Percentiles rank a stretch among this genome's conserved stretches.
phyloP scores from a whole-genome alignment of 2,113 vertebrate species.

The Trinectes maculatus region DNA sequence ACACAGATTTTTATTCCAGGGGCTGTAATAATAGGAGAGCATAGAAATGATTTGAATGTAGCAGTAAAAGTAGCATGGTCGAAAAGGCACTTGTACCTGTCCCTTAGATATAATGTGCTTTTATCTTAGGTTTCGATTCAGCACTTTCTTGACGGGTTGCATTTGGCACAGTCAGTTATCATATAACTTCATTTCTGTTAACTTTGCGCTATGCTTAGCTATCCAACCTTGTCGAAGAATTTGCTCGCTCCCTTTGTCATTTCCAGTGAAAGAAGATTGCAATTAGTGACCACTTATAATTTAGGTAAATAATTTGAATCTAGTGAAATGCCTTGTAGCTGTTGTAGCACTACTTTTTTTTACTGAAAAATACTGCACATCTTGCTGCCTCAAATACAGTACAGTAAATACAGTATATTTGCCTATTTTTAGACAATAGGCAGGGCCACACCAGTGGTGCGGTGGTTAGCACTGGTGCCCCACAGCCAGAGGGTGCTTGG shows the following conservation, averaged over 20 bases:
- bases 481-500: too few relatives aligned
- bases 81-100: neutral
- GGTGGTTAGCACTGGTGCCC: too few relatives aligned
- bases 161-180: neutral
- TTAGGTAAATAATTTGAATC: neutral
- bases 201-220: constrained; percentile 7
- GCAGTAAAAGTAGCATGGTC: neutral
- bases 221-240: neutral
- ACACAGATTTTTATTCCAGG: neutral
- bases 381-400: neutral
- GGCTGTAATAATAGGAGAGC: neutral
- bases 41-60: neutral
- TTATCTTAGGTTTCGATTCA: neutral
- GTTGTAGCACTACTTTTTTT: neutral
- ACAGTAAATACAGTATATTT: too few relatives aligned
- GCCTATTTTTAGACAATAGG: too few relatives aligned
- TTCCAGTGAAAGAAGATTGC: constrained; percentile 7
- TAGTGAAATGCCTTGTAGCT: neutral
- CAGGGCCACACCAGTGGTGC: too few relatives aligned
- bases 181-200: neutral
- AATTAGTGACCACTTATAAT: neutral
- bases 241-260: neutral
- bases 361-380: neutral
- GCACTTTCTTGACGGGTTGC: neutral
- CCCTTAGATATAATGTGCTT: neutral